Evolutionary conservation across 2,797 vertebrate species (phyloP).

Genomic region (Helarctos malayanus): DNA sequence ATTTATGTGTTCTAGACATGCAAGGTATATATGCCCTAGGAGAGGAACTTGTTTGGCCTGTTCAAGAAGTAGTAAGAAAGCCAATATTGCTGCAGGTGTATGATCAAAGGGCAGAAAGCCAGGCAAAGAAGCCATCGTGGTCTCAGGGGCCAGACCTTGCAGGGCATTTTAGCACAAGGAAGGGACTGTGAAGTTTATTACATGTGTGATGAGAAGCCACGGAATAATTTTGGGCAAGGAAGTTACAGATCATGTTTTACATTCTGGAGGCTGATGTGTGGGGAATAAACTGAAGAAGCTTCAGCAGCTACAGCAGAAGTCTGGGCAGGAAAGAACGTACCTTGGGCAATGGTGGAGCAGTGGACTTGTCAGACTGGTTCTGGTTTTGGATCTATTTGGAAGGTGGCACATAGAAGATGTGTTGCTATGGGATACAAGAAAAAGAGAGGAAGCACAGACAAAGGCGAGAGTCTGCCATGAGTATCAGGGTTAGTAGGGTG

Average conservation of each 20-base stretch:
- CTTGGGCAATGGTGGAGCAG: background rate
- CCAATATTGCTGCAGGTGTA: background rate
- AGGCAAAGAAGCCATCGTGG: fast-evolving
- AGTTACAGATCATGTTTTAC: background rate
- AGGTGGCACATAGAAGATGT: background rate
- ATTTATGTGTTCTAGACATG: background rate
- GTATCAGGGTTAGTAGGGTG: background rate
- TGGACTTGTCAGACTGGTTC: background rate
- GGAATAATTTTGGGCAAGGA: background rate
- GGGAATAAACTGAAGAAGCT: background rate
- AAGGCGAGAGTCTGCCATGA: background rate
- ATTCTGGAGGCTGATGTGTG: background rate
- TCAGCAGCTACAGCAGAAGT: background rate
- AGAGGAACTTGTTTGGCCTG: background rate
- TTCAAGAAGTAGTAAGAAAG: background rate
- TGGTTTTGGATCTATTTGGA: background rate
- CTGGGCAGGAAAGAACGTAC: background rate
- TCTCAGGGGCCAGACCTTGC: background rate
- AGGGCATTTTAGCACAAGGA: background rate
- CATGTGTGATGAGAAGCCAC: background rate
- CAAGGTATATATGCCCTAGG: background rate
- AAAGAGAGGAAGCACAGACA: background rate
- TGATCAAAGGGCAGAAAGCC: background rate
- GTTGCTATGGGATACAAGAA: background rate
- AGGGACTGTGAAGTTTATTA: background rate